Conservation (phyloP, 2,113 vertebrate genomes). For the Cheirogaleus medius region DNA sequence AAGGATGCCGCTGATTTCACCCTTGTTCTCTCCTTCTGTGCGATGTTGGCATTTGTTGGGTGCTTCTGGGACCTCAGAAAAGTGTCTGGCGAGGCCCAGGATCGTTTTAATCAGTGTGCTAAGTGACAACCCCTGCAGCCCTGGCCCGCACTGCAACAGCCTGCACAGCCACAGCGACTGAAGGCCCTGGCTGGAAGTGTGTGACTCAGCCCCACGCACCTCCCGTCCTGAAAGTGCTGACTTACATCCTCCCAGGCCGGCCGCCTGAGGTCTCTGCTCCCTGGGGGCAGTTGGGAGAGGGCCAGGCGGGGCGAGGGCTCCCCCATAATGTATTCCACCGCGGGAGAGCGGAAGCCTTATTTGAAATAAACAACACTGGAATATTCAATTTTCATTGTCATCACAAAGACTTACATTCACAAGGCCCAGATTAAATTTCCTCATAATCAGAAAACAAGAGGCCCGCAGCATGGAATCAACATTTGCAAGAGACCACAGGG, state of each 20-base stretch:
- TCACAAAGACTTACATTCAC: not conserved
- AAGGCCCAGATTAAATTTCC: not conserved
- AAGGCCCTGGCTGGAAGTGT: accelerated
- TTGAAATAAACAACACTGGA: not conserved
- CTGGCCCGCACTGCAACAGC: accelerated
- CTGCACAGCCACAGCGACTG: accelerated
- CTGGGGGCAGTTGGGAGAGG: not conserved
- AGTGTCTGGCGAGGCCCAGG: accelerated
- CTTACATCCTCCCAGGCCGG: not conserved
- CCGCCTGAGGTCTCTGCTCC: not conserved
- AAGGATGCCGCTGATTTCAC: not conserved
- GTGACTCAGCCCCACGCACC: accelerated
- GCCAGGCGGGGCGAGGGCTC: no score
- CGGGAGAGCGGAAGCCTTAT: not conserved
- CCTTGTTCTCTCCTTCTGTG: not conserved
- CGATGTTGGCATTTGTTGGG: not conserved
- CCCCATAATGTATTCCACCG: not conserved
- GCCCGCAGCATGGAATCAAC: not conserved
- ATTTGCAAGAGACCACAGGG: not conserved
- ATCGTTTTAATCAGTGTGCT: not conserved
- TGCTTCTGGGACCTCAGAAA: not conserved
- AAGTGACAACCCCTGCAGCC: accelerated
- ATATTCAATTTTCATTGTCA: not conserved
- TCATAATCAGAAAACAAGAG: not conserved
- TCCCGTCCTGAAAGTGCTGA: not conserved